These are phyloP conservation scores for Orthonyx spaldingii DNA, from an alignment of 2,113 vertebrate species.

Conservation along the genomic window DNA sequence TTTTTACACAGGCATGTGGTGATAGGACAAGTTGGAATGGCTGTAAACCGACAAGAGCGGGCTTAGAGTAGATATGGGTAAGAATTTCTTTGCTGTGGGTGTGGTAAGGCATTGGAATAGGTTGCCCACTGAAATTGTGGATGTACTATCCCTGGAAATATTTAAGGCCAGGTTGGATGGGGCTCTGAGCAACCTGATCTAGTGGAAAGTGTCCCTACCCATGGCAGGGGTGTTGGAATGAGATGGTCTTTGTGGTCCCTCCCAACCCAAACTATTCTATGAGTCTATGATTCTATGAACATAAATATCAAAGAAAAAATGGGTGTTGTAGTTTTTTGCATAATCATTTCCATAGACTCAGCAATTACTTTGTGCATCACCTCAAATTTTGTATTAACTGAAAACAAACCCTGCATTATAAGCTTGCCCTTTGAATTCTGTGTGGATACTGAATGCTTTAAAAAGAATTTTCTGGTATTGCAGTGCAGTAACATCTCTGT, in stretches of 20 bases:
- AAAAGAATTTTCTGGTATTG: not conserved
- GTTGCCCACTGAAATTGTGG: not conserved
- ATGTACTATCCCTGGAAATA: not conserved
- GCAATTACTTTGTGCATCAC: not conserved
- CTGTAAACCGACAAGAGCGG: not conserved
- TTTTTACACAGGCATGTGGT: not conserved
- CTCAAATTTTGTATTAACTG: not conserved
- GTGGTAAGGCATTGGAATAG: not conserved
- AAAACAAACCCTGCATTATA: not conserved
- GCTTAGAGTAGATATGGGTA: not conserved
- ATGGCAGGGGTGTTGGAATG: fast-evolving
- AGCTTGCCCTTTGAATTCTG: not conserved
- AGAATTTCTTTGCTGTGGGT: not conserved
- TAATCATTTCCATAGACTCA: not conserved
- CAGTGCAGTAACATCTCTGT: not conserved
- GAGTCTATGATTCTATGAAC: not conserved
- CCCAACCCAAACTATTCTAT: not conserved
- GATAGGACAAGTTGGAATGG: not conserved
- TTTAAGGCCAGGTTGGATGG: not conserved
- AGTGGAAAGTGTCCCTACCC: not conserved
- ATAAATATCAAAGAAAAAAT: not conserved
- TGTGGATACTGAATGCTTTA: not conserved
- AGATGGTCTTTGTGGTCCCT: not conserved
- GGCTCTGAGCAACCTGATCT: not conserved
- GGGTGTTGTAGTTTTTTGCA: not conserved